Percentiles rank a stretch among this genome's conserved stretches.
Conservation (phyloP, 23 tunicate species). For the Trididemnum nubilum region DNA sequence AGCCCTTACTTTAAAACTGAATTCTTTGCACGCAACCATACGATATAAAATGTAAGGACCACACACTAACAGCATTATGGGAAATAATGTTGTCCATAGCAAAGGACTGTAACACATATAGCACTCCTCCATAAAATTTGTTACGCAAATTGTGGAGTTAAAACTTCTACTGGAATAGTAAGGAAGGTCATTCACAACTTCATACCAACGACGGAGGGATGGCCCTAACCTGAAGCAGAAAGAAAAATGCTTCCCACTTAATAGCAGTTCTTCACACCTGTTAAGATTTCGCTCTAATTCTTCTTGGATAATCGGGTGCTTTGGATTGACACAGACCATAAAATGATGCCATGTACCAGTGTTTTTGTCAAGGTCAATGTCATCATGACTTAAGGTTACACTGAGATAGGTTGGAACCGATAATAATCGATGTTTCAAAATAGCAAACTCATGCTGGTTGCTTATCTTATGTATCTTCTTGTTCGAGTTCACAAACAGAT, state of each 20-base stretch:
- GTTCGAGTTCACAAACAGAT: slow-evolving; percentile 1
- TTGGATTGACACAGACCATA: slow-evolving; percentile 25
- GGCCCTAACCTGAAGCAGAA: background rate
- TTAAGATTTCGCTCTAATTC: background rate
- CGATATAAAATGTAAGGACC: slow-evolving; percentile 15
- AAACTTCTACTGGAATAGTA: slow-evolving; percentile 7
- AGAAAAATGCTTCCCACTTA: background rate
- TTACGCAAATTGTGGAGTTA: slow-evolving; percentile 22
- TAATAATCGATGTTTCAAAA: background rate
- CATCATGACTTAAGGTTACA: background rate
- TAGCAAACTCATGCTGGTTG: background rate
- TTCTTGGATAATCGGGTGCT: background rate
- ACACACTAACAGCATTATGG: slow-evolving; percentile 10
- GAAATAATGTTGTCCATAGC: slow-evolving; percentile 22
- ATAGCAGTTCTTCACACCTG: background rate
- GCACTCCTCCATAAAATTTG: slow-evolving; percentile 24
- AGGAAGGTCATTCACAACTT: slow-evolving; percentile 24
- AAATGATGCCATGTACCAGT: slow-evolving; percentile 13
- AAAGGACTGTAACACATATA: slow-evolving; percentile 25
- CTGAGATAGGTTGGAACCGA: slow-evolving; percentile 20
- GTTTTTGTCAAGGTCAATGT: background rate
- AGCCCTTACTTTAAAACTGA: background rate
- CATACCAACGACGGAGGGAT: slow-evolving; percentile 15
- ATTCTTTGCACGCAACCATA: slow-evolving; percentile 7
- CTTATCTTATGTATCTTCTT: background rate